Conservation (phyloP, 2,113 vertebrate genomes). For the Speoplatyrhinus poulsoni region DNA sequence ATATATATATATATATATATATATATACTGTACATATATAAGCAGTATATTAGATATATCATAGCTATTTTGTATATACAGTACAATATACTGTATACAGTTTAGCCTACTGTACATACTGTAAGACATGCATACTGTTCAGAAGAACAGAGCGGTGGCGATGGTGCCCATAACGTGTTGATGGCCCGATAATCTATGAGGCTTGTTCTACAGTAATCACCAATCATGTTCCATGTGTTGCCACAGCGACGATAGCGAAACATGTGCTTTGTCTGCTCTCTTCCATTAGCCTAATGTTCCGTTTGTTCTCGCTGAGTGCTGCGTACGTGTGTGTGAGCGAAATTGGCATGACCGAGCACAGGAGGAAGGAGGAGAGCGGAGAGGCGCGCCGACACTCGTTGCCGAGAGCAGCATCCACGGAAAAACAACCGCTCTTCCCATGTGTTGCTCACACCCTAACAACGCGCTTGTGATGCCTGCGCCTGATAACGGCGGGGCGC, state of each 20-base stretch:
- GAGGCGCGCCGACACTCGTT: too few species aligned
- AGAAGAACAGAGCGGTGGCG: background rate
- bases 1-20: too few species aligned
- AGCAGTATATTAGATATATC: too few species aligned
- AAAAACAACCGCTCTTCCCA: background rate
- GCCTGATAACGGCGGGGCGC: background rate
- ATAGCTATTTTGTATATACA: too few species aligned
- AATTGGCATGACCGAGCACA: background rate
- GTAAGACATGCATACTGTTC: background rate
- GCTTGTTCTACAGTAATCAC: constrained; percentile 12
- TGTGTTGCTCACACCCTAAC: background rate
- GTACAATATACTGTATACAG: constrained; percentile 3
- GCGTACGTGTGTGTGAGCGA: constrained; percentile 13
- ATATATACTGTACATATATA: too few species aligned
- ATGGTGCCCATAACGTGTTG: background rate
- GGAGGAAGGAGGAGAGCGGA: background rate
- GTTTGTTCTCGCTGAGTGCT: constrained; percentile 22
- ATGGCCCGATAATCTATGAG: background rate
- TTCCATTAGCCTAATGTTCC: constrained; percentile 30
- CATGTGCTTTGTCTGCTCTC: constrained; percentile 12
- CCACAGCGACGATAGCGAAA: constrained; percentile 5
- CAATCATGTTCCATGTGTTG: constrained; percentile 1
- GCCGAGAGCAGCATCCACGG: too few species aligned
- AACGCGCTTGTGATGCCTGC: background rate
- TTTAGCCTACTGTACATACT: background rate